Evolutionary conservation across 1,140 invertebrate species (phyloP).

Genomic region (Diorhabda carinulata): DNA sequence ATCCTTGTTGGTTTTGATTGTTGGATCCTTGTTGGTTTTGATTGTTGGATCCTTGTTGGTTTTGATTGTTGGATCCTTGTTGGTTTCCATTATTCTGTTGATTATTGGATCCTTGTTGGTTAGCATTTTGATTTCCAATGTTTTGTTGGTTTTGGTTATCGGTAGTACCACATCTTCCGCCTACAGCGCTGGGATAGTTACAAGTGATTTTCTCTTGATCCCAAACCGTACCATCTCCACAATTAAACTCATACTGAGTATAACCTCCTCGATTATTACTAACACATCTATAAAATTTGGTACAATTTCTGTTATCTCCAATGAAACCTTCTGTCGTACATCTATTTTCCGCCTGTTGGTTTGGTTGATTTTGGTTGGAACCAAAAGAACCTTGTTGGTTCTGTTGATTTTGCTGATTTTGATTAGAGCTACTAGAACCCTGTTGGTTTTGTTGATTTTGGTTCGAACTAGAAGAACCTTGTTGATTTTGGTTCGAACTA

Average conservation of each 20-base stretch:
- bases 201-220: conserved; percentile 55
- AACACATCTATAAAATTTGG: conserved; percentile 68
- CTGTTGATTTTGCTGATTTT: conserved; percentile 20
- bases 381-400: not conserved
- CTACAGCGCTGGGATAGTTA: conserved; percentile 55
- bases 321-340: conserved; percentile 57
- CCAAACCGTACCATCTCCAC: conserved; percentile 62
- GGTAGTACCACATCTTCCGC: conserved; percentile 23
- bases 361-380: conserved; percentile 18
- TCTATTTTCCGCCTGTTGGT: conserved; percentile 20
- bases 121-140: conserved; percentile 15
- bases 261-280: conserved; percentile 52
- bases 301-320: conserved; percentile 56
- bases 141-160: conserved; percentile 13
- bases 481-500: conserved; percentile 27
- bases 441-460: conserved; percentile 10
- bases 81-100: conserved; percentile 24
- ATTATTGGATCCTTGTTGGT: conserved; percentile 12
- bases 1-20: conserved; percentile 28
- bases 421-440: conserved; percentile 9
- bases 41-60: conserved; percentile 9
- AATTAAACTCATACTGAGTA: conserved; percentile 58
- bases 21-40: conserved; percentile 16
- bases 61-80: conserved; percentile 33
- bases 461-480: not conserved